Evolutionary conservation across 2,888 invertebrate species (phyloP), one percentile per base, ranked within the genome.

Genomic region (Orchesella flavescens): DNA sequence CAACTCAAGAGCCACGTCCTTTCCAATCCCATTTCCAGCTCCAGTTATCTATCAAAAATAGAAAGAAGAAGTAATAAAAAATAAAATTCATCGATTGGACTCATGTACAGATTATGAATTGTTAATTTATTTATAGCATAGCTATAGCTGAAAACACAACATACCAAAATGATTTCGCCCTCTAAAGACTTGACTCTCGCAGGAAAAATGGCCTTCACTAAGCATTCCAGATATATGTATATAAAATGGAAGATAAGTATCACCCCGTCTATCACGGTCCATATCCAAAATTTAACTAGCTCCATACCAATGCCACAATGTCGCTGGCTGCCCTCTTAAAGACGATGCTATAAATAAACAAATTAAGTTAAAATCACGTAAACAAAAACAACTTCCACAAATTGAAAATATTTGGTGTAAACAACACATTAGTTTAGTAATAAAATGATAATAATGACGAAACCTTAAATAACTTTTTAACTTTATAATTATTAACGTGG

Each of bases 1-100:
- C 82, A 94, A 89, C 88, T 93, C 92, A 83, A 93, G 90, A 0
- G 93, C 93, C 84, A 94, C 90, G 89, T 93, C 93, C 80, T 92
- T 91, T 0, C 94, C 94, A 5, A 94, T 91, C 17, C 94, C 94
- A 88, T 93, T 91, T 61, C 94, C 94, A 59, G 94, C 92, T n/a
- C 94, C 94, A 75, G 94, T 92, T 13, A 94, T 91, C 93, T 93
- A 89, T 65, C 85, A 82, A 19, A 73, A 63, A 77, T 21, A 63
- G 73, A 63, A 53, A 74, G 46, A 17, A 34, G 2, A 72, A 65
- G 68, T 61, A 75, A 63, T 68, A 77, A 34, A n/a, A 72, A 74
- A 66, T 69, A 75, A 53, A 68, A 63, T 63, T 68, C 73, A 84
- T 17, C 15, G 63, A 76, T 55, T 61, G 21, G 23, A 23, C 3